Base-by-base conservation (phyloP, 2,888 invertebrate genomes). In the Adelphocoris suturalis region DNA sequence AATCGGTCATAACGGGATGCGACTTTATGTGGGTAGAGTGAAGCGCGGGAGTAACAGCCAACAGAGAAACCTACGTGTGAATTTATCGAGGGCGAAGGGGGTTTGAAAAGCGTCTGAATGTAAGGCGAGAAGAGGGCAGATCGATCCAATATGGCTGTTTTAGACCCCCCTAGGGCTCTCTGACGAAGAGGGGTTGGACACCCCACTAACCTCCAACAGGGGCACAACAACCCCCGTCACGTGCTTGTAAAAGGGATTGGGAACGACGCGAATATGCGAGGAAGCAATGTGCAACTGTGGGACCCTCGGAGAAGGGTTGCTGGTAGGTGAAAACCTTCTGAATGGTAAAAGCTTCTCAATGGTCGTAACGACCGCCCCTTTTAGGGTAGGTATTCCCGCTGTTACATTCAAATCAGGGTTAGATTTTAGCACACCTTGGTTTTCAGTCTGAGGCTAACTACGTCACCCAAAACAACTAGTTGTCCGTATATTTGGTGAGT, bases 121-220 rank as follows among this genome's bases (percentile, higher is more conserved):
- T 78, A 88, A 88, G 76, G 52, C 88, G 78, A 88, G 88, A 78
- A 78, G 80, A 37, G 76, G 89, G 82, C 61, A 82, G 90, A 90
- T 90, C 90, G 90, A 90, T 90, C 90, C 90, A 90, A 90, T 90
- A 90, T 90, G 90, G 90, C 90, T 90, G 90, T 90, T 90, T 37
- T 61, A 23, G 89, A 82, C 68, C 23, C 23, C 68, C 23, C 68
- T 23, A 16, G 68, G 48, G 86, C 46, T 28, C 86, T 37, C 19
- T 47, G 55, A 68, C 27, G 76, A 19, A 52, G 37, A 37, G 52
- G 76, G 55, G 82, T 52, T 16, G 82, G 47, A 89, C 89, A 89
- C 89, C 82, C 82, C 89, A 89, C 89, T 82, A 89, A 82, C 82
- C 89, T 78, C 78, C 76, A 52, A 61, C 82, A 82, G 52, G 46